Conservation (phyloP, 2,888 invertebrate genomes). For the Dugesia japonica region DNA sequence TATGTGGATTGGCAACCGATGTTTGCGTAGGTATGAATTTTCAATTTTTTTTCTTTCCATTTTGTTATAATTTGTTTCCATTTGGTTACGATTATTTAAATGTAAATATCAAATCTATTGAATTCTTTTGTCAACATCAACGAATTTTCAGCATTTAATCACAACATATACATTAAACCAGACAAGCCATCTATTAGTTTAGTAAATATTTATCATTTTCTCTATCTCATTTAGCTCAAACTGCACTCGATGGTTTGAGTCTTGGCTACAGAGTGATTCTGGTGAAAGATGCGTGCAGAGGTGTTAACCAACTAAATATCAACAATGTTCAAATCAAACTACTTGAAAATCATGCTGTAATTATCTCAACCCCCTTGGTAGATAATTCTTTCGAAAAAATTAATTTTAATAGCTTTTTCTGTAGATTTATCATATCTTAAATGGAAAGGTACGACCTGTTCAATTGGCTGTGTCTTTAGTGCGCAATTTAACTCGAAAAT, state of each 20-base stretch:
- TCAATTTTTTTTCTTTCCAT: no score
- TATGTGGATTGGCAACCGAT: conserved; percentile 83
- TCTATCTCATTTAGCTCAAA: conserved; percentile 5
- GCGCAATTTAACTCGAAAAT: neutral
- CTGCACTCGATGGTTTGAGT: conserved; percentile 11
- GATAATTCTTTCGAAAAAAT: neutral
- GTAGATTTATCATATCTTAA: neutral
- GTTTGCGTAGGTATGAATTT: conserved; percentile 59
- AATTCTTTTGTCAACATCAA: no score
- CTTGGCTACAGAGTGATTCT: conserved; percentile 2
- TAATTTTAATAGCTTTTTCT: neutral
- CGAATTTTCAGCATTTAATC: no score
- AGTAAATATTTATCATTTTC: neutral
- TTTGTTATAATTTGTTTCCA: no score
- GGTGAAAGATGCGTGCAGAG: conserved; percentile 17
- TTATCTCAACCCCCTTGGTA: neutral
- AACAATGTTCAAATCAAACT: neutral
- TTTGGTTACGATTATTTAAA: no score
- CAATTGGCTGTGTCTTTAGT: neutral
- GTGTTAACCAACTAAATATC: neutral
- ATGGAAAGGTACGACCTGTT: neutral
- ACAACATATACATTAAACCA: no score
- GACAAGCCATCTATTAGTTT: no score
- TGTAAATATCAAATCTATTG: no score
- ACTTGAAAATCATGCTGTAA: neutral